A percentile compares a stretch with the other conserved stretches of the same genome.
Evolutionary conservation across 2,888 invertebrate genomes (phyloP).

Genomic region (Lithophane leautieri): DNA sequence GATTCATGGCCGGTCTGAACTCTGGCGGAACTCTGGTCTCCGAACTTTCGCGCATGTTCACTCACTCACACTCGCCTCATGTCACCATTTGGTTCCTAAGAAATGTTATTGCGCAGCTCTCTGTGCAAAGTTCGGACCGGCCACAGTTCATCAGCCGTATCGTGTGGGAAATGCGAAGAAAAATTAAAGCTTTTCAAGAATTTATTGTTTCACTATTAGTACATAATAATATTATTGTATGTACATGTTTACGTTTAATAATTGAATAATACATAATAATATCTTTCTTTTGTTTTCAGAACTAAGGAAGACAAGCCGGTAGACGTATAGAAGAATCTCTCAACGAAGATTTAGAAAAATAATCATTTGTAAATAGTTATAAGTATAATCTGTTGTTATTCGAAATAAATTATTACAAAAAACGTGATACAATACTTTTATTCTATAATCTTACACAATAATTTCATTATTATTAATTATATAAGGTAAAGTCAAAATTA

Average conservation of each 20-base stretch:
- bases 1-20: too few species aligned
- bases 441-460: conserved; percentile 68
- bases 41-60: background rate
- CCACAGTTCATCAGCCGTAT: background rate
- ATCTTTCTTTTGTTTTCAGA: conserved; percentile 67
- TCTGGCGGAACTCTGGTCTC: too few species aligned
- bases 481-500: conserved; percentile 56
- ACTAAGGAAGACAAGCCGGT: conserved; percentile 73
- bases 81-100: background rate
- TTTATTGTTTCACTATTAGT: conserved; percentile 40
- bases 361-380: conserved; percentile 40
- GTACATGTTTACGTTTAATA: conserved; percentile 34
- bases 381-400: conserved; percentile 45
- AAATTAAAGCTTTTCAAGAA: conserved; percentile 46
- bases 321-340: conserved; percentile 69
- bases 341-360: conserved; percentile 6
- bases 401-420: conserved; percentile 65
- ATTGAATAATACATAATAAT: conserved; percentile 18
- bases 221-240: conserved; percentile 29
- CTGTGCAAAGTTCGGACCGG: background rate
- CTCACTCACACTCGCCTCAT: background rate
- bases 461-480: conserved; percentile 59
- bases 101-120: background rate
- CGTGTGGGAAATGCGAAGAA: conserved; percentile 12
- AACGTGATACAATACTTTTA: conserved; percentile 68